A percentile compares a stretch with the other conserved stretches of the same genome.
Evolutionary conservation across 2,888 invertebrate genomes (phyloP).

Genomic region (Caenorhabditis sp.): DNA sequence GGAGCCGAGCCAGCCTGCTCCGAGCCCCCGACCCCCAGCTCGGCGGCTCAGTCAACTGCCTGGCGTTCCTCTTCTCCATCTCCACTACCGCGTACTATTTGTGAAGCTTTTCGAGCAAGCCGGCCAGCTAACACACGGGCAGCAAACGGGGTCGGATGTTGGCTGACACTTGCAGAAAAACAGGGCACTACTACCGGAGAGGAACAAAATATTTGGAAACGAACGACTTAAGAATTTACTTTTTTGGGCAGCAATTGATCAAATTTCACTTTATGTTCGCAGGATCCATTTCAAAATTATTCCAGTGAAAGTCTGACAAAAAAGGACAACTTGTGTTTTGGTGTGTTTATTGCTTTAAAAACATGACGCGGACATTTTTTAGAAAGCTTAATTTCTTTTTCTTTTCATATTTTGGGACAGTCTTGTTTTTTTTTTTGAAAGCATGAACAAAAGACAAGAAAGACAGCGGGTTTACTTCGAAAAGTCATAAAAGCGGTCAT

Average conservation of each 20-base stretch:
- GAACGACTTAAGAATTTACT: background rate
- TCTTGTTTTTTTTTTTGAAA: too few relatives aligned
- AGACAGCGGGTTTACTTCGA: background rate
- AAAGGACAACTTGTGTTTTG: too few relatives aligned
- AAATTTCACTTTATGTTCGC: background rate
- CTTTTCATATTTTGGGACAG: too few relatives aligned
- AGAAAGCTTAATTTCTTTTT: too few relatives aligned
- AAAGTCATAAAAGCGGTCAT: slow-evolving; percentile 13
- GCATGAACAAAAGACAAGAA: too few relatives aligned
- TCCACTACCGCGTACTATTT: slow-evolving; percentile 47
- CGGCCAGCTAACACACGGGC: slow-evolving; percentile 3
- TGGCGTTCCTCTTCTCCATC: slow-evolving; percentile 32
- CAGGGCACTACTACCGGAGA: background rate
- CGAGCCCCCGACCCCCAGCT: slow-evolving; percentile 43
- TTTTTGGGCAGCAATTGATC: slow-evolving; percentile 10
- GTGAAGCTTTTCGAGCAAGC: slow-evolving; percentile 39
- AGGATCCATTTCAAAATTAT: background rate
- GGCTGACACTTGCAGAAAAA: slow-evolving; percentile 6
- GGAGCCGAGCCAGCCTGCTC: background rate
- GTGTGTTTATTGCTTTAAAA: too few relatives aligned
- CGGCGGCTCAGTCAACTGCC: slow-evolving; percentile 7
- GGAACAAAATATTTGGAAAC: slow-evolving; percentile 18
- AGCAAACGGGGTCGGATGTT: background rate
- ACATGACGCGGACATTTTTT: too few relatives aligned
- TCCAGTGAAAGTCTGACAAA: too few relatives aligned